phyloP scores from a whole-genome alignment of 2,113 vertebrate genomes.

The Eurystomus gularis region DNA sequence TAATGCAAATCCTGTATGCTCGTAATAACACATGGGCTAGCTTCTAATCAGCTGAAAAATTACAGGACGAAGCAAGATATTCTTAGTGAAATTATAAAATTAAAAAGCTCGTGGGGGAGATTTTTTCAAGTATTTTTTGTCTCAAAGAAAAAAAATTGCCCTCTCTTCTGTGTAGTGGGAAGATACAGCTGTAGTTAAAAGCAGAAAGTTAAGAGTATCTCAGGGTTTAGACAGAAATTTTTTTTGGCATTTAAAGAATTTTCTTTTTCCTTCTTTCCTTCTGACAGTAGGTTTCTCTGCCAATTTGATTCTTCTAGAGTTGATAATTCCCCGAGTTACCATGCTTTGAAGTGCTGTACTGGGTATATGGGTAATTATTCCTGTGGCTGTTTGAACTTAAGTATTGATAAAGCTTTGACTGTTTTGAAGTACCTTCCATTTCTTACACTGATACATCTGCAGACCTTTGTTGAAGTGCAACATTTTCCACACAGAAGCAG shows the following conservation, averaged over 20 bases:
- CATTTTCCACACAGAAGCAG: neutral
- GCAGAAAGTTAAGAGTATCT: conserved; percentile 19
- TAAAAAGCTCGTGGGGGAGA: neutral
- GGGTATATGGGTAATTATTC: conserved; percentile 27
- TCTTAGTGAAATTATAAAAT: conserved; percentile 10
- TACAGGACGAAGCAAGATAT: conserved; percentile 29
- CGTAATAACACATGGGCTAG: neutral
- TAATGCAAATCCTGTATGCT: neutral
- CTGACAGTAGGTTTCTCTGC: neutral
- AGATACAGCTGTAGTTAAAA: neutral
- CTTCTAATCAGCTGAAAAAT: conserved; percentile 14
- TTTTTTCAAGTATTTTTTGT: neutral
- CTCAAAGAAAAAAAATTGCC: neutral
- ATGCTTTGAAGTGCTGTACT: neutral
- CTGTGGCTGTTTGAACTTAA: conserved; percentile 16
- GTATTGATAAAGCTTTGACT: neutral
- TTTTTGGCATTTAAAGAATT: conserved; percentile 15
- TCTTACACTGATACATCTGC: neutral
- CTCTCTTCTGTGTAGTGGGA: neutral
- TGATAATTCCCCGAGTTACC: neutral
- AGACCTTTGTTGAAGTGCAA: neutral
- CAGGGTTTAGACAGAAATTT: neutral
- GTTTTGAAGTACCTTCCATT: neutral
- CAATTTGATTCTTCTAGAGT: conserved; percentile 30
- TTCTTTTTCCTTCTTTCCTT: conserved; percentile 9